Evolutionary conservation across 2,113 vertebrate species (phyloP).

Genomic region (Oncorhynchus masou): DNA sequence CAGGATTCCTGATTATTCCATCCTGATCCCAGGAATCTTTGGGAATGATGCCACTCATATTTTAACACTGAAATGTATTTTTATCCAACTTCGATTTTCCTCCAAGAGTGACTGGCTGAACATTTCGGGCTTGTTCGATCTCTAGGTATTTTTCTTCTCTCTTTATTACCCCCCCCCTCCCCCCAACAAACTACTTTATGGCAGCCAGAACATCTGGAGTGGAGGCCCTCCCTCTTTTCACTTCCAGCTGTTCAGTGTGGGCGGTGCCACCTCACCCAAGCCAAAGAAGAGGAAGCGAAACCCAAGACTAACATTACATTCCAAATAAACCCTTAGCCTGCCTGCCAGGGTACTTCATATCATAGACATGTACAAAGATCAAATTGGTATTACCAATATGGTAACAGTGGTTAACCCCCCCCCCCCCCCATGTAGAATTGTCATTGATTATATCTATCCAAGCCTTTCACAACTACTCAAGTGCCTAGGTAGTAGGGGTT

Average conservation of each 20-base stretch:
- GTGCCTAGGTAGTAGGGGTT: too few relatives aligned
- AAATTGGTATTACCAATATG: too few relatives aligned
- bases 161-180: conserved; percentile 38
- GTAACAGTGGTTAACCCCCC: too few relatives aligned
- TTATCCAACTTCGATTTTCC: conserved; percentile 34
- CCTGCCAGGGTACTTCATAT: neutral
- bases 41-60: too few relatives aligned
- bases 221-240: conserved; percentile 45
- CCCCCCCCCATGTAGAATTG: too few relatives aligned
- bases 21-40: too few relatives aligned
- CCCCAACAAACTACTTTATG: conserved; percentile 26
- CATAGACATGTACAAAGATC: too few relatives aligned
- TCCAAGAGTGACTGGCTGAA: neutral
- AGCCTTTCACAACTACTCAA: too few relatives aligned
- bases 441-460: too few relatives aligned
- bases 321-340: neutral
- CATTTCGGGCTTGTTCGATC: conserved; percentile 2
- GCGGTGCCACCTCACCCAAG: conserved; percentile 32
- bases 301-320: neutral
- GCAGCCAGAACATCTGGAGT: conserved; percentile 59
- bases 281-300: neutral
- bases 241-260: conserved; percentile 56
- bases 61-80: too few relatives aligned
- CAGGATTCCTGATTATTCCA: too few relatives aligned
- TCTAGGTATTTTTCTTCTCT: neutral